Conservation (phyloP, 2,888 invertebrate genomes). For the Aphrophora alni region DNA sequence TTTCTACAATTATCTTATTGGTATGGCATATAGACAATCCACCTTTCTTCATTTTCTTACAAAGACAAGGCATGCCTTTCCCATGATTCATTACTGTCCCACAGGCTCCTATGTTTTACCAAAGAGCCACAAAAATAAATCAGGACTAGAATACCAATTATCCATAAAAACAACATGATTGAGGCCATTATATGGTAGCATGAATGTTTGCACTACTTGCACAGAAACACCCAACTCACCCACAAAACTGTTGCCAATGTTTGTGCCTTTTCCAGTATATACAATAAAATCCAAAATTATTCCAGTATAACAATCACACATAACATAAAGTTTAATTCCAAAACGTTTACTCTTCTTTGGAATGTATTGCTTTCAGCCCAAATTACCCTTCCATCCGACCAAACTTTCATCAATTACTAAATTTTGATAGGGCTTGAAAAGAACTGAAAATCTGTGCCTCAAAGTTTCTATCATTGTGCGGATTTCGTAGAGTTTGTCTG, state of each 20-base stretch:
- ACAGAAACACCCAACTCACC: background rate
- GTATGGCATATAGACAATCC: background rate
- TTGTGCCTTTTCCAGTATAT: too few relatives aligned
- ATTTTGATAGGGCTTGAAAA: background rate
- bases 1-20: background rate
- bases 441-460: background rate
- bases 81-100: background rate
- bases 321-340: constrained; percentile 33
- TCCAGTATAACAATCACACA: constrained; percentile 25
- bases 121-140: background rate
- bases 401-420: too few relatives aligned
- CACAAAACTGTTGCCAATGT: background rate
- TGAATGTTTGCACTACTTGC: background rate
- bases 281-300: too few relatives aligned
- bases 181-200: background rate
- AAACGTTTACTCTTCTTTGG: constrained; percentile 19
- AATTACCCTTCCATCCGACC: background rate
- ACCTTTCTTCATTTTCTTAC: background rate
- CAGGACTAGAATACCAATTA: too few relatives aligned
- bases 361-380: background rate
- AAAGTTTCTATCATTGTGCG: background rate
- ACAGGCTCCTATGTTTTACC: background rate
- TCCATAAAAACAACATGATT: constrained; percentile 3
- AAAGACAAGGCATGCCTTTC: background rate
- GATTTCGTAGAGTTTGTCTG: too few relatives aligned